These are phyloP conservation scores for Cynopterus sphinx DNA, from an alignment of 2,797 vertebrate species.

Conservation along the genomic window DNA sequence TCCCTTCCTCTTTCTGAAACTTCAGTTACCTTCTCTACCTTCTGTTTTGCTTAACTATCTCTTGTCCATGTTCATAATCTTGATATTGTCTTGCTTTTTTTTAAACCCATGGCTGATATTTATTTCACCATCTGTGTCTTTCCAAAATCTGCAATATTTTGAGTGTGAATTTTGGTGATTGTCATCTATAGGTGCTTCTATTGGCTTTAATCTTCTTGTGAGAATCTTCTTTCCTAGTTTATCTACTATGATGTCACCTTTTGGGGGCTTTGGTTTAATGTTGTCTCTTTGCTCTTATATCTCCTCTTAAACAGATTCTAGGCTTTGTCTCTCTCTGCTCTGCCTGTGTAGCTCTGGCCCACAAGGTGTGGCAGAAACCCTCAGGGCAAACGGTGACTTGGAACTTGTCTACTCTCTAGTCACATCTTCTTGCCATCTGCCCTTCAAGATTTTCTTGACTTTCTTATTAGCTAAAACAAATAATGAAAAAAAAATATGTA, in stretches of 20 bases:
- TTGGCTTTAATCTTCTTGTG: not conserved
- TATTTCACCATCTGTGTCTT: not conserved
- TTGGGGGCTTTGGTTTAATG: not conserved
- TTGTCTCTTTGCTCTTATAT: not conserved
- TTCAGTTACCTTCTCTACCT: not conserved
- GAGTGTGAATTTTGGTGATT: not conserved
- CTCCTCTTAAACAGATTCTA: not conserved
- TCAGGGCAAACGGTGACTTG: not conserved
- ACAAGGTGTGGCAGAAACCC: not conserved
- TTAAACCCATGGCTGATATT: not conserved
- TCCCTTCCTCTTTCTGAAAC: not conserved
- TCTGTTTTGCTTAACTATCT: not conserved
- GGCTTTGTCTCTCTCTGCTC: not conserved
- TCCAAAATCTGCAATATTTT: not conserved
- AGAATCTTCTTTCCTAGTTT: not conserved
- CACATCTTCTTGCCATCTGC: not conserved
- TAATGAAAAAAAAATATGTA: not conserved
- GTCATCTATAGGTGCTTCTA: not conserved
- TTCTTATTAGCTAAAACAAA: not conserved
- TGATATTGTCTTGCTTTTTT: not conserved
- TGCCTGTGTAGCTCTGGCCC: not conserved
- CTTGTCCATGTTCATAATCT: not conserved
- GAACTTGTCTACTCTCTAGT: not conserved
- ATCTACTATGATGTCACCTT: not conserved
- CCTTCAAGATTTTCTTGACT: not conserved